Conservation (phyloP, 2,888 invertebrate genomes). For the Phytoseiulus persimilis region DNA sequence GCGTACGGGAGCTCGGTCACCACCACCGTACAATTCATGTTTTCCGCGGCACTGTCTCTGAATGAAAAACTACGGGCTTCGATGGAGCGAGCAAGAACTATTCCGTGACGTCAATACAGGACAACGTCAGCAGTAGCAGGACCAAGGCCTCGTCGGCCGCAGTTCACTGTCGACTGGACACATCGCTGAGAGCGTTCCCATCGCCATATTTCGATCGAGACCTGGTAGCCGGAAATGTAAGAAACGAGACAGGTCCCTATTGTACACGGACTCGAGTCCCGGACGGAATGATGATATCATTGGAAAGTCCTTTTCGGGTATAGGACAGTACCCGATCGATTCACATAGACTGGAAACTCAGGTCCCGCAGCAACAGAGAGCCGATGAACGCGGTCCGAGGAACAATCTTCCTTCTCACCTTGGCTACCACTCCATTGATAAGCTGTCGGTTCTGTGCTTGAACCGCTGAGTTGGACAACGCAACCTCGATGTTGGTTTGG, state of each 20-base stretch:
- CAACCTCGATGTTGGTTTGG: not conserved
- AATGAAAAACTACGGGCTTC: not conserved
- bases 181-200: not conserved
- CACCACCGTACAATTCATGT: not conserved
- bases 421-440: conserved; percentile 10
- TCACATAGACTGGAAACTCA: not conserved
- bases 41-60: not conserved
- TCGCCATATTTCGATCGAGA: not conserved
- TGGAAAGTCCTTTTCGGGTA: not conserved
- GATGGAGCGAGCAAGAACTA: not conserved
- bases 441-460: not conserved
- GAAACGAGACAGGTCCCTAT: not conserved
- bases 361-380: too few relatives aligned
- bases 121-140: not conserved
- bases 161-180: not conserved
- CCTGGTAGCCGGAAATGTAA: not conserved
- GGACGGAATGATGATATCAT: not conserved
- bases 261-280: not conserved
- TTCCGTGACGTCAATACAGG: not conserved
- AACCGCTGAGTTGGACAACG: not conserved
- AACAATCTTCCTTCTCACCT: too few relatives aligned
- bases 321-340: not conserved
- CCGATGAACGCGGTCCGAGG: too few relatives aligned
- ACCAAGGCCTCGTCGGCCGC: not conserved
- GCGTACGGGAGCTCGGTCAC: not conserved